A percentile compares a stretch with the other conserved stretches of the same genome.
Conservation (phyloP, 2,888 invertebrate genomes). For the Pecten maximus region DNA sequence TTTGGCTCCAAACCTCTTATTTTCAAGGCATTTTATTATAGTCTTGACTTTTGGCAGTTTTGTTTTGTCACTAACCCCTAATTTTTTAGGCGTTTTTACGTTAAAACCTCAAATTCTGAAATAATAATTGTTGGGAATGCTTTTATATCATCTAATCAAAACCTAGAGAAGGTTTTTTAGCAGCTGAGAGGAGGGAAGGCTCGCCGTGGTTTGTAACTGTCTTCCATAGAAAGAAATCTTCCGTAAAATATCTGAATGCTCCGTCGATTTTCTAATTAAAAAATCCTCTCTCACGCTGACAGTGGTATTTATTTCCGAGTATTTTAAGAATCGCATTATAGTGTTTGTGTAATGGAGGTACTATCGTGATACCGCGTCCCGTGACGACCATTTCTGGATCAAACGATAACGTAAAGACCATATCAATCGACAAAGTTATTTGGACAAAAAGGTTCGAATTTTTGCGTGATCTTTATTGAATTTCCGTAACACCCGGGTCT, state of each 20-base stretch:
- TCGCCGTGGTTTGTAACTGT: not conserved
- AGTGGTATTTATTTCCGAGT: not conserved
- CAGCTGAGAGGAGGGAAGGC: not conserved
- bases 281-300: not conserved
- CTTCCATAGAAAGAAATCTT: not conserved
- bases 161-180: not conserved
- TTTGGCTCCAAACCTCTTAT: not conserved
- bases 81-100: not conserved
- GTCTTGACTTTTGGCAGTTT: not conserved
- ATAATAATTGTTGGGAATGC: constrained; percentile 4
- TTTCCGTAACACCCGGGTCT: not conserved
- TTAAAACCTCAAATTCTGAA: not conserved
- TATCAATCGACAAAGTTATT: not conserved
- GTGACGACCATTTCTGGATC: not conserved
- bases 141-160: not conserved
- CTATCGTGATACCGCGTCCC: not conserved
- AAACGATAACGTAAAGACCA: not conserved
- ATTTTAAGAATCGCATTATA: constrained; percentile 5
- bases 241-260: not conserved
- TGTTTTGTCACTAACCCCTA: not conserved
- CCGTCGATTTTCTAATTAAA: not conserved
- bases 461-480: not conserved
- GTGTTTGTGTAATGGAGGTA: not conserved
- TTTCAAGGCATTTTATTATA: not conserved
- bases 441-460: not conserved